Evolutionary conservation across 2,797 vertebrate genomes (phyloP).

Genomic region (Melopsittacus undulatus): DNA sequence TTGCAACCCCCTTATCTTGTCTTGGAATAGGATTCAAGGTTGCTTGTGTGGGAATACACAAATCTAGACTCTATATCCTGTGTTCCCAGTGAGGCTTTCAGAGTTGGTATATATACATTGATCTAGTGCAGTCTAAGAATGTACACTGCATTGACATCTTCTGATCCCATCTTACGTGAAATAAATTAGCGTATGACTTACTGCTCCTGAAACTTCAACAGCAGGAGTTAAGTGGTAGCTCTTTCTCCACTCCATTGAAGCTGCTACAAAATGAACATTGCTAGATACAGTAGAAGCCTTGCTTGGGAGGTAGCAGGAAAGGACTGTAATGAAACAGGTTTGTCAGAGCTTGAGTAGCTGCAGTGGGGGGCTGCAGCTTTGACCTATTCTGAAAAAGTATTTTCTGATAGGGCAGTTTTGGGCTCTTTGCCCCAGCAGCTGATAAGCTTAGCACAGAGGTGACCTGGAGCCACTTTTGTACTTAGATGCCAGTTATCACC

Average conservation of each 20-base stretch:
- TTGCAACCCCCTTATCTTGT: neutral
- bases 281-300: neutral
- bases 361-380: neutral
- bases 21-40: neutral
- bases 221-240: rapidly evolving
- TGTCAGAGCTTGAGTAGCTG: rapidly evolving
- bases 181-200: rapidly evolving
- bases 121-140: neutral
- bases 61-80: neutral
- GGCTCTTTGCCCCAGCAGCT: no score
- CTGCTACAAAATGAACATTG: rapidly evolving
- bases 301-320: neutral
- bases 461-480: neutral
- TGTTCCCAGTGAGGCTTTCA: neutral
- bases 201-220: neutral
- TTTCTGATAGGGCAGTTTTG: neutral
- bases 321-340: neutral
- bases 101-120: rapidly evolving
- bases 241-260: rapidly evolving
- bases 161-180: rapidly evolving
- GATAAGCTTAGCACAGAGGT: no score
- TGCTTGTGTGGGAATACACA: rapidly evolving
- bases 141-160: rapidly evolving
- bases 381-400: neutral
- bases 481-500: rapidly evolving